Evolutionary conservation across 2,797 vertebrate species (phyloP).

Genomic region (Phataginus tricuspis): DNA sequence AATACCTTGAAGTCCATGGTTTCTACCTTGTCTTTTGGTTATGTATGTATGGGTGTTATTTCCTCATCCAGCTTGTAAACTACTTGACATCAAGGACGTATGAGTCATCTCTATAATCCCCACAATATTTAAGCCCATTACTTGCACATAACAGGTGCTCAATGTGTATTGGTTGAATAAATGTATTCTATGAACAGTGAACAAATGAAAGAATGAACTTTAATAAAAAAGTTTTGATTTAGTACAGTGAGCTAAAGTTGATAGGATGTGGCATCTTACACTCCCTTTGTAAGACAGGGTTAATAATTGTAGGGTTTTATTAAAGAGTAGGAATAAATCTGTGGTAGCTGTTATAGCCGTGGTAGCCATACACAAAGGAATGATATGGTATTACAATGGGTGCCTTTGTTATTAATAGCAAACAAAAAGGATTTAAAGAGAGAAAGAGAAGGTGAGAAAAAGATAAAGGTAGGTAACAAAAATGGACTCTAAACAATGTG

Average conservation of each 20-base stretch:
- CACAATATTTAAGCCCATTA: neutral
- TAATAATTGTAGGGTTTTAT: neutral
- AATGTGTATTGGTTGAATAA: neutral
- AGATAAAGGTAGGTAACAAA: neutral
- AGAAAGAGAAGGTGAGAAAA: neutral
- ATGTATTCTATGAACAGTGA: neutral
- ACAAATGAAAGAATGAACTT: neutral
- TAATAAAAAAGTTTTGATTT: slow-evolving; percentile 5
- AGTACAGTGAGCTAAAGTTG: neutral
- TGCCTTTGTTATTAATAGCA: neutral
- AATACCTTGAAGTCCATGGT: neutral
- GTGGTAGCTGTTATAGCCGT: neutral
- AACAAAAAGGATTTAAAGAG: neutral
- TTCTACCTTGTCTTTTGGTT: neutral
- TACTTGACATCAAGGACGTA: neutral
- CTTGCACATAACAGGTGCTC: neutral
- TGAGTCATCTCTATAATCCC: neutral
- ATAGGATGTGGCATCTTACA: neutral
- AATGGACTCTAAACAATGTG: neutral
- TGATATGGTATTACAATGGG: neutral
- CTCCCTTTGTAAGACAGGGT: neutral
- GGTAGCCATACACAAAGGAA: neutral
- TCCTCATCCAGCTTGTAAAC: neutral
- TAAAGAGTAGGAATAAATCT: neutral
- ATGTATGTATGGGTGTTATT: neutral